Percentiles rank a stretch among this genome's conserved stretches.
phyloP scores from a whole-genome alignment of 2,797 vertebrate genomes.

The Apodemus agrarius region DNA sequence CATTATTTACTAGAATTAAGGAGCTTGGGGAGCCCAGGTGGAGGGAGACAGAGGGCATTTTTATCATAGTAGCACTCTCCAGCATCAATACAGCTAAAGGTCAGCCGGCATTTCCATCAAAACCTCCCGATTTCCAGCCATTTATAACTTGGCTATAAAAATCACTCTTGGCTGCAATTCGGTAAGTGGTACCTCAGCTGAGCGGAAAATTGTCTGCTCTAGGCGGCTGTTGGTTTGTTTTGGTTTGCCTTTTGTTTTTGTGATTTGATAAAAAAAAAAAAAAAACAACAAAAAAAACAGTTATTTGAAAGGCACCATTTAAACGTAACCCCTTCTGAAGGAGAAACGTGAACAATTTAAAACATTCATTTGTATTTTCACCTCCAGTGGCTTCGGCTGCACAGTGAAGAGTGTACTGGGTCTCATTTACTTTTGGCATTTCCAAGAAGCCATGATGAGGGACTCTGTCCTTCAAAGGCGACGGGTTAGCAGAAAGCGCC shows the following conservation, averaged over 20 bases:
- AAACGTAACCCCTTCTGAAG: slow-evolving; percentile 46
- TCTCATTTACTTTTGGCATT: slow-evolving; percentile 58
- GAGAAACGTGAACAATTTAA: slow-evolving; percentile 54
- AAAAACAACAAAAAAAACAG: slow-evolving; percentile 49
- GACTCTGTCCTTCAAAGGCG: slow-evolving; percentile 21
- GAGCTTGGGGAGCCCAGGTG: slow-evolving; percentile 11
- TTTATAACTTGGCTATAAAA: slow-evolving; percentile 81
- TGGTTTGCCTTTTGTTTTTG: slow-evolving; percentile 76
- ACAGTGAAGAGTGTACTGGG: neutral
- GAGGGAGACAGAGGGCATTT: slow-evolving; percentile 49
- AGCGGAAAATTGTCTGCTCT: slow-evolving; percentile 71
- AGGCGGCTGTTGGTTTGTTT: slow-evolving; percentile 64
- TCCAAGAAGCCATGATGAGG: slow-evolving; percentile 57
- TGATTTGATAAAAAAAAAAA: no score
- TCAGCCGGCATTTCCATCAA: slow-evolving; percentile 76
- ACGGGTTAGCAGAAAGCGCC: slow-evolving; percentile 26
- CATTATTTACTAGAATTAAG: slow-evolving; percentile 77
- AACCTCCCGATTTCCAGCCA: slow-evolving; percentile 77
- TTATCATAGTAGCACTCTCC: slow-evolving; percentile 67
- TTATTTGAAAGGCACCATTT: slow-evolving; percentile 66
- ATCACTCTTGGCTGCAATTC: slow-evolving; percentile 67
- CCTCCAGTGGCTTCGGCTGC: slow-evolving; percentile 17
- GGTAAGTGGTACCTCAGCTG: slow-evolving; percentile 72
- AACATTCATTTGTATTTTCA: slow-evolving; percentile 53
- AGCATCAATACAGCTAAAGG: slow-evolving; percentile 61